These are phyloP conservation scores for Exaiptasia diaphana DNA, from an alignment of 64 coral and sea anemone genomes.

Conservation along the genomic window DNA sequence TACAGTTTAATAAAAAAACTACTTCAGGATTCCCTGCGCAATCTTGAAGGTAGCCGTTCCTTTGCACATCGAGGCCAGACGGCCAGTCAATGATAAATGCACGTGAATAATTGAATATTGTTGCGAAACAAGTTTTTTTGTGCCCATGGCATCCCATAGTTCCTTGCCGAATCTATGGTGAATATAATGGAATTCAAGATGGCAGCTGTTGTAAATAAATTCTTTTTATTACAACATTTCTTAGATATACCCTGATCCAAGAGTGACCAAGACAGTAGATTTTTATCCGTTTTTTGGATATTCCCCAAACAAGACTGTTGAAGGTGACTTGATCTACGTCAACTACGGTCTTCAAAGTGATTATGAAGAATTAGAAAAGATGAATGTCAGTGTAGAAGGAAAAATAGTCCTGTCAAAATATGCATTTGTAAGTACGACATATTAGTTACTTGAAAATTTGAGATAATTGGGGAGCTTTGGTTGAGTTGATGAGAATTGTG, in stretches of 20 bases:
- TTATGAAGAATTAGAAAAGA: slow-evolving; percentile 27
- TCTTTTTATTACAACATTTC: too few species aligned
- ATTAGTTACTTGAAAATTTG: background rate
- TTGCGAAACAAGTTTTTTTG: background rate
- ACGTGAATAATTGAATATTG: background rate
- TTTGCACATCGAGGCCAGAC: too few species aligned
- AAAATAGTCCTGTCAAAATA: slow-evolving; percentile 63
- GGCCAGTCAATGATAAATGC: background rate
- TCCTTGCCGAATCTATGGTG: background rate
- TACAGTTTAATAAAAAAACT: too few species aligned
- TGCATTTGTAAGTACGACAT: slow-evolving; percentile 44
- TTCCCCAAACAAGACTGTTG: slow-evolving; percentile 69
- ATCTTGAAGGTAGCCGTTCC: too few species aligned
- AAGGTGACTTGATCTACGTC: slow-evolving; percentile 72
- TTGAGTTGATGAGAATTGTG: too few species aligned
- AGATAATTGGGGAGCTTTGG: background rate
- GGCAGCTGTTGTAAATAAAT: background rate
- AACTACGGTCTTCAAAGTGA: slow-evolving; percentile 45
- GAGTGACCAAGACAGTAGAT: slow-evolving; percentile 10
- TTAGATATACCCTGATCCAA: slow-evolving; percentile 46
- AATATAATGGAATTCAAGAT: background rate
- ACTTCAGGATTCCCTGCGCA: too few species aligned
- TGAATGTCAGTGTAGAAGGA: slow-evolving; percentile 29
- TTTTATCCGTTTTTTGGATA: slow-evolving; percentile 67
- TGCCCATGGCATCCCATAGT: background rate